A percentile compares a stretch with the other conserved stretches of the same genome.
Conservation (phyloP, 1,140 invertebrate species). For the Drosophila nannoptera region DNA sequence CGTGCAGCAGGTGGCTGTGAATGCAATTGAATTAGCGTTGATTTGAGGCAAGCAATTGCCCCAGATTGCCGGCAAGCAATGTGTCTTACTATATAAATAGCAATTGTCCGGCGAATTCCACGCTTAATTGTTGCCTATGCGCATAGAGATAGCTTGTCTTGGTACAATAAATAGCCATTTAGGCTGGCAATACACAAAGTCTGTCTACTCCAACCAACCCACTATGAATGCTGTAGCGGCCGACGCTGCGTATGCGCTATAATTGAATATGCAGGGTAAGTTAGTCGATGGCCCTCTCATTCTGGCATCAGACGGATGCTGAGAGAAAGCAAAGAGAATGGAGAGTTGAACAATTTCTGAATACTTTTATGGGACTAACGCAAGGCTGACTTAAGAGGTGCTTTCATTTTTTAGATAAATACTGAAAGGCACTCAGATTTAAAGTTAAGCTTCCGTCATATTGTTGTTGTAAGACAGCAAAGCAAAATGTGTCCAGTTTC, state of each 20-base stretch:
- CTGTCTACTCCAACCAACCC: neutral
- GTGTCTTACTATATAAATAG: conserved; percentile 51
- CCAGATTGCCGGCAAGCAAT: conserved; percentile 3
- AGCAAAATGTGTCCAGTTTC: conserved; percentile 7
- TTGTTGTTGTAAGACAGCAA: neutral
- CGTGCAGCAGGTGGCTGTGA: conserved; percentile 60
- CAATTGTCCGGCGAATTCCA: conserved; percentile 50
- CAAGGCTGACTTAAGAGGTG: too few species aligned
- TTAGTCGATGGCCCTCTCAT: neutral
- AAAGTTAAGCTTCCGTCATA: too few species aligned
- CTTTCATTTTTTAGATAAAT: neutral
- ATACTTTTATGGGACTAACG: too few species aligned
- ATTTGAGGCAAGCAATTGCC: conserved; percentile 40
- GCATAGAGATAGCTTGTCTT: conserved; percentile 40
- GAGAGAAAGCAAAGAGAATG: too few species aligned
- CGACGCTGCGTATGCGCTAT: conserved; percentile 24
- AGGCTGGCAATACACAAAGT: conserved; percentile 26
- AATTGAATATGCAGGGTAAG: conserved; percentile 8
- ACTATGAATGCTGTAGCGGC: neutral
- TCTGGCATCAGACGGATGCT: conserved; percentile 3
- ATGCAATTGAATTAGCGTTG: conserved; percentile 72
- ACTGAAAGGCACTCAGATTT: neutral
- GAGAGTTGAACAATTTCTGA: too few species aligned
- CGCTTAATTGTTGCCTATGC: conserved; percentile 43
- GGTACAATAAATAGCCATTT: conserved; percentile 51